A percentile compares a stretch with the other conserved stretches of the same genome.
These are phyloP conservation scores for Carduelis carduelis DNA, from an alignment of 2,797 vertebrate species.

Conservation along the genomic window DNA sequence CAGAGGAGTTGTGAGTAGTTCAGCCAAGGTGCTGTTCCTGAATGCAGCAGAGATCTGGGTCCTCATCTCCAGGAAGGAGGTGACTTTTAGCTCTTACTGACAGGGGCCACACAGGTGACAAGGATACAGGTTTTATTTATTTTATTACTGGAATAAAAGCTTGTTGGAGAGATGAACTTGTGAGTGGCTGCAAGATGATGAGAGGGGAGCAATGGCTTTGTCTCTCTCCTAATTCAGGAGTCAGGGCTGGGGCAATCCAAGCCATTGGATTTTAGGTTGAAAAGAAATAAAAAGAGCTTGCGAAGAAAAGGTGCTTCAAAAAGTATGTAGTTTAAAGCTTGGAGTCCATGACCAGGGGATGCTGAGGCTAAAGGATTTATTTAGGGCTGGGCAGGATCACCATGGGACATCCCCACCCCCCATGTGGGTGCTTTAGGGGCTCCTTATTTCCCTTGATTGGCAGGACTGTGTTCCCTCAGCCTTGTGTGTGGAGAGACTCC, in stretches of 20 bases:
- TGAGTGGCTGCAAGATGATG: neutral
- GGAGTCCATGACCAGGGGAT: neutral
- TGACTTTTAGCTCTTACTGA: neutral
- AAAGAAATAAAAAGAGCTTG: neutral
- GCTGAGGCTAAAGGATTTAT: neutral
- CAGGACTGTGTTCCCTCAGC: neutral
- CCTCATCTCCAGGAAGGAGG: neutral
- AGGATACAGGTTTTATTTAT: neutral
- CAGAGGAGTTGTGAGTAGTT: neutral
- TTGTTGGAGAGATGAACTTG: neutral
- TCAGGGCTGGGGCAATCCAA: neutral
- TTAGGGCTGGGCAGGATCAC: neutral
- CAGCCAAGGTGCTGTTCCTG: neutral
- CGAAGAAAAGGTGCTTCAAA: neutral
- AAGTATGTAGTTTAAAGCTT: neutral
- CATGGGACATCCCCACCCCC: neutral
- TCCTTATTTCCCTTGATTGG: neutral
- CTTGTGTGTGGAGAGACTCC: neutral
- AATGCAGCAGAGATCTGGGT: neutral
- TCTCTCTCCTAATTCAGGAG: neutral
- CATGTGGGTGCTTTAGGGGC: neutral
- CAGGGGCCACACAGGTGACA: neutral
- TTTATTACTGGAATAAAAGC: neutral
- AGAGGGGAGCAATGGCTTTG: neutral
- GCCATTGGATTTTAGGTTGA: neutral